A percentile compares a stretch with the other conserved stretches of the same genome.
phyloP scores from a whole-genome alignment of 2,888 invertebrate species.

The Lepetodrilus schrolli region DNA sequence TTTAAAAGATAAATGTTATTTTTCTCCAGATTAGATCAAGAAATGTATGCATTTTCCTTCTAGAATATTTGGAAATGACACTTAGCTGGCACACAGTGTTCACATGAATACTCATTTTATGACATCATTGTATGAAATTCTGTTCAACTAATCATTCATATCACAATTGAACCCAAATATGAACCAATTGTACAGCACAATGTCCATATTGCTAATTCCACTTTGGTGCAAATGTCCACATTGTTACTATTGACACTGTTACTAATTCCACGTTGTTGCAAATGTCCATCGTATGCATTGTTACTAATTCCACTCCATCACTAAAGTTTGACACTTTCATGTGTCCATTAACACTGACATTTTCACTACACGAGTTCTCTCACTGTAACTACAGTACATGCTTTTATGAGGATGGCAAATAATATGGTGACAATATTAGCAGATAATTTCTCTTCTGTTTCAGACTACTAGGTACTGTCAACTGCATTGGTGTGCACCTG shows the following conservation, averaged over 20 bases:
- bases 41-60: too few relatives aligned
- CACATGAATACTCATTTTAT: too few relatives aligned
- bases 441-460: not conserved
- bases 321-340: too few relatives aligned
- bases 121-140: too few relatives aligned
- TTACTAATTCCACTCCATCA: too few relatives aligned
- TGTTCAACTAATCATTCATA: too few relatives aligned
- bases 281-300: not conserved
- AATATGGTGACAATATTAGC: not conserved
- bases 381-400: not conserved
- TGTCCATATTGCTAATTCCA: not conserved
- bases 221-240: not conserved
- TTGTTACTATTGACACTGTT: not conserved
- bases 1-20: not conserved
- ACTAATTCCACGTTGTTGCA: too few relatives aligned
- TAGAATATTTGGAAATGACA: too few relatives aligned
- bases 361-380: not conserved
- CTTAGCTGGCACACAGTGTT: too few relatives aligned
- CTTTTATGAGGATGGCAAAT: not conserved
- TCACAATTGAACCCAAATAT: too few relatives aligned
- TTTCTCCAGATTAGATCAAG: too few relatives aligned
- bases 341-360: too few relatives aligned
- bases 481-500: not conserved
- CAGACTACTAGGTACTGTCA: slow-evolving; percentile 7
- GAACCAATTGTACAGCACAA: not conserved